These are phyloP conservation scores for Aphidius ervi DNA, from an alignment of 1,140 invertebrate genomes.

Conservation along the genomic window DNA sequence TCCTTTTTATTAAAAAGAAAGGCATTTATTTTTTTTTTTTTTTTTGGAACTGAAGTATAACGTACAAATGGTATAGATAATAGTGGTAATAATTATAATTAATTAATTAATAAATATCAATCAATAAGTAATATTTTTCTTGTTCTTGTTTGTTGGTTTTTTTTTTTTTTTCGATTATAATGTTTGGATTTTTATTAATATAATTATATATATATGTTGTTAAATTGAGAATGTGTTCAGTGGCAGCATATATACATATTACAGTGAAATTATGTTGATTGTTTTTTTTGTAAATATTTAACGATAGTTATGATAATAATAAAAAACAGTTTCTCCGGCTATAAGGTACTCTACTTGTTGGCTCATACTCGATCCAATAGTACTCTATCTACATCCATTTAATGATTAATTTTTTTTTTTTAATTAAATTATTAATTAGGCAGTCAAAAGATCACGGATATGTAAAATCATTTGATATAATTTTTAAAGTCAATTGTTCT, in stretches of 20 bases:
- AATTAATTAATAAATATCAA: slow-evolving; percentile 51
- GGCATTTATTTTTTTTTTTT: slow-evolving; percentile 51
- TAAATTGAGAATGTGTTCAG: slow-evolving; percentile 51
- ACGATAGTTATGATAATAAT: slow-evolving; percentile 38
- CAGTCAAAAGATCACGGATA: slow-evolving; percentile 34
- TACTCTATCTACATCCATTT: slow-evolving; percentile 14
- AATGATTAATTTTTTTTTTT: slow-evolving; percentile 17
- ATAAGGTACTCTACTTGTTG: slow-evolving; percentile 17
- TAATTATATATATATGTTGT: slow-evolving; percentile 25
- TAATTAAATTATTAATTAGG: slow-evolving; percentile 24
- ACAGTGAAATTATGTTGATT: slow-evolving; percentile 7
- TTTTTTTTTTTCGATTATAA: slow-evolving; percentile 29
- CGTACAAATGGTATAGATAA: slow-evolving; percentile 54
- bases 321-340: slow-evolving; percentile 22
- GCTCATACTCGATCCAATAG: slow-evolving; percentile 26
- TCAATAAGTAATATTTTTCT: slow-evolving; percentile 46
- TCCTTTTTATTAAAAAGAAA: slow-evolving; percentile 50
- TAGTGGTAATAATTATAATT: slow-evolving; percentile 52
- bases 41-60: slow-evolving; percentile 50
- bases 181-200: slow-evolving; percentile 25
- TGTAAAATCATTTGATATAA: slow-evolving; percentile 18
- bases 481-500: background rate
- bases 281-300: slow-evolving; percentile 21
- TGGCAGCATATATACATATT: slow-evolving; percentile 47
- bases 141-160: slow-evolving; percentile 4